These are phyloP conservation scores for Siderastrea siderea DNA, from an alignment of 92 coral and sea anemone genomes.

Conservation along the genomic window DNA sequence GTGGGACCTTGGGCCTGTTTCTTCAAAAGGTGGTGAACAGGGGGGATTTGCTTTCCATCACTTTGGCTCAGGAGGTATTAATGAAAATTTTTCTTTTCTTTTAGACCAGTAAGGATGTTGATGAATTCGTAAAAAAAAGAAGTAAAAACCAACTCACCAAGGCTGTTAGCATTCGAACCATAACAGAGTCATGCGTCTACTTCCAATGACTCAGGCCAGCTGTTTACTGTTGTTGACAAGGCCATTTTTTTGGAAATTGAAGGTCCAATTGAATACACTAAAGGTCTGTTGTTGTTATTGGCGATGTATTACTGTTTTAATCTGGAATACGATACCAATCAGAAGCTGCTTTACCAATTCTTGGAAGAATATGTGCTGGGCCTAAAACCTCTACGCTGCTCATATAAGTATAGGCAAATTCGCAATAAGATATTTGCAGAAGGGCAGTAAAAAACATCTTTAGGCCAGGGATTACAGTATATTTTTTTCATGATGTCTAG, in stretches of 20 bases:
- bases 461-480: too few relatives aligned
- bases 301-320: constrained; percentile 36
- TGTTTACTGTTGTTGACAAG: constrained; percentile 39
- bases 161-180: constrained; percentile 14
- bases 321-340: constrained; percentile 28
- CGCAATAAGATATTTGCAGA: too few relatives aligned
- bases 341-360: constrained; percentile 38
- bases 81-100: background rate
- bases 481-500: too few relatives aligned
- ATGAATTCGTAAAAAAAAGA: constrained; percentile 36
- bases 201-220: constrained; percentile 26
- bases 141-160: constrained; percentile 22
- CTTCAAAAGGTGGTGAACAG: background rate
- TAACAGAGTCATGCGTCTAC: background rate
- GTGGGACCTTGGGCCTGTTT: too few relatives aligned
- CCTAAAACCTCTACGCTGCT: constrained; percentile 19
- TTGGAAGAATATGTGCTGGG: constrained; percentile 56
- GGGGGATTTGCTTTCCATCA: background rate
- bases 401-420: constrained; percentile 17
- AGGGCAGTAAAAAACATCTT: too few relatives aligned
- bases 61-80: background rate
- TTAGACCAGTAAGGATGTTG: constrained; percentile 34
- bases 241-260: constrained; percentile 29
- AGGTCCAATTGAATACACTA: background rate
- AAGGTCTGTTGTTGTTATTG: constrained; percentile 17